Base-by-base conservation (phyloP, 2,888 invertebrate species). In the Catocala sponsa region DNA sequence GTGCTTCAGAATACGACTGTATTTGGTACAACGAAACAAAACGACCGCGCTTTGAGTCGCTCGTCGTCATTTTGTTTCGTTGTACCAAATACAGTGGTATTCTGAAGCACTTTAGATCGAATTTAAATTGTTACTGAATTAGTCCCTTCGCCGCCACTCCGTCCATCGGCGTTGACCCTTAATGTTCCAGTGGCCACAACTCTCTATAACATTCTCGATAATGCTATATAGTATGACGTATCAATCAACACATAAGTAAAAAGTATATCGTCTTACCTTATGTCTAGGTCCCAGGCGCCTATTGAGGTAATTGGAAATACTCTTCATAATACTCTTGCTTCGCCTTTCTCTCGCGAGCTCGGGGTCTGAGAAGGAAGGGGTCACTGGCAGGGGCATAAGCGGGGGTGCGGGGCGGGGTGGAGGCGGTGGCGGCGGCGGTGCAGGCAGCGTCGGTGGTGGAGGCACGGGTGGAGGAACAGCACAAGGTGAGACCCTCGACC, bases 221-320 rank as follows among this genome's bases (percentile, higher is more conserved):
- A 25, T 25, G 25, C 7, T 9, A 10, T 46, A 46, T 15, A 15
- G 4, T 15, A 25, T 6, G 2, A 12, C 2, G 11, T n/a, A 5
- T 46, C 35, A 7, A 15, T 15, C 46, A 15, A 46, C 4, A 46
- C 9, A 25, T 46, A 13, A 46, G 6, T 13, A 9, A 15, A 15
- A 0, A 4, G 41, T n/a, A n/a, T n/a, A 50, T 13, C n/a, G n/a
- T 35, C 75, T 54, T 89, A 97, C 86, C 96, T 95, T 92, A 87
- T 95, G 89, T 94, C 96, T 93, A 80, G 94, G 93, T 83, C 95
- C 96, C 81, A 96, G 95, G 77, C 97, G 96, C 86, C 97, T 97
- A 79, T 96, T 96, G 85, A 98, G 97, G 87, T 98, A 97, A 86
- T 96, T 97, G 13, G 97, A 97, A 68, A 98, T 96, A 55, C 98